Conservation (phyloP, 1,140 invertebrate species). For the Ctenoplectra terminalis region DNA sequence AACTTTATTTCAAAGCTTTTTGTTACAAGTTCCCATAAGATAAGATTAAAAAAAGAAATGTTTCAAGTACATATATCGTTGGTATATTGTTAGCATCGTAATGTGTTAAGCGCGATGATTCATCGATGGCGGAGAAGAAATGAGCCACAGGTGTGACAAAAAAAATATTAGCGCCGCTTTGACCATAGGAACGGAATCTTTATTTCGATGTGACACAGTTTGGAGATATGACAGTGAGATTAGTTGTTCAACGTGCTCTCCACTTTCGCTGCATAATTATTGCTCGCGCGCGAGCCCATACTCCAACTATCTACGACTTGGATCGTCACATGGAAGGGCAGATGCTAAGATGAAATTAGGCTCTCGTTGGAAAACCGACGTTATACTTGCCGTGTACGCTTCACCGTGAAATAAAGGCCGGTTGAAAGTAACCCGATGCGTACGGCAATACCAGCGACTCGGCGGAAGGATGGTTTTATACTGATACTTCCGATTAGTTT, state of each 20-base stretch:
- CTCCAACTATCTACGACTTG: slow-evolving; percentile 41
- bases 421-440: neutral
- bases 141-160: slow-evolving; percentile 27
- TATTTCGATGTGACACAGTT: slow-evolving; percentile 8
- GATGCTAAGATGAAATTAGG: slow-evolving; percentile 46
- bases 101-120: slow-evolving; percentile 30
- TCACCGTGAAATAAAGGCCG: neutral
- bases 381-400: neutral
- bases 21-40: too few relatives aligned
- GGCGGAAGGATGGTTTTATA: neutral
- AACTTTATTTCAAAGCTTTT: too few relatives aligned
- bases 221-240: slow-evolving; percentile 51
- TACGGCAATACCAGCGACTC: neutral
- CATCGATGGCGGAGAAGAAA: slow-evolving; percentile 25
- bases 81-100: too few relatives aligned
- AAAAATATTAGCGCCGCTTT: slow-evolving; percentile 10
- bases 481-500: neutral
- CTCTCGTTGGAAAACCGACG: slow-evolving; percentile 29
- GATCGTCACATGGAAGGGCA: slow-evolving; percentile 44
- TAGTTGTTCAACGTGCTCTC: slow-evolving; percentile 19
- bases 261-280: slow-evolving; percentile 47
- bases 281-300: neutral
- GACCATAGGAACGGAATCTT: slow-evolving; percentile 34
- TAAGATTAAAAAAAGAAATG: too few relatives aligned
- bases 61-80: too few relatives aligned